phyloP scores from a whole-genome alignment of 1,140 invertebrate genomes.

The Prorops nasuta region DNA sequence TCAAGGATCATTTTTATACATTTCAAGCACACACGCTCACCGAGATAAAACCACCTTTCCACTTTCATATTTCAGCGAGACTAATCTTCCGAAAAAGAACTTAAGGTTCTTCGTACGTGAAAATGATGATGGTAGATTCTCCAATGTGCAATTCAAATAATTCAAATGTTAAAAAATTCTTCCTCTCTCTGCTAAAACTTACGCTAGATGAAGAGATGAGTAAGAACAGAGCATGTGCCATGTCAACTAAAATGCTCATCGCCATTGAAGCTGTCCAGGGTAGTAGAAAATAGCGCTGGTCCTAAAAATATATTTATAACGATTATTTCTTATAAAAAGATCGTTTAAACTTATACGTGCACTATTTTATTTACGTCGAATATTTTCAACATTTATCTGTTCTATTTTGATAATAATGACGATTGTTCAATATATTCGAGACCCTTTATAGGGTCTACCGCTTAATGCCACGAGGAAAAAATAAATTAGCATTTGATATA shows the following conservation, averaged over 20 bases:
- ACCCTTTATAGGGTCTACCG: background rate
- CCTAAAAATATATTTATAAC: slow-evolving; percentile 36
- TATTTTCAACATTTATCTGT: too few species aligned
- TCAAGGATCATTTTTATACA: too few species aligned
- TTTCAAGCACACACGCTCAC: too few species aligned
- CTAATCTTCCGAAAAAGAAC: too few species aligned
- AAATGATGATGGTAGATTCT: too few species aligned
- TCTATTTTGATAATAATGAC: background rate
- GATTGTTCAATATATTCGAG: too few species aligned
- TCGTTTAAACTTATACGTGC: background rate
- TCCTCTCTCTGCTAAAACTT: slow-evolving; percentile 17
- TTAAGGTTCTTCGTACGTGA: too few species aligned
- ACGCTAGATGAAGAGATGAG: slow-evolving; percentile 29
- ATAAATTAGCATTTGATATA: background rate
- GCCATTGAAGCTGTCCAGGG: slow-evolving; percentile 53
- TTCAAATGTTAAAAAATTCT: too few species aligned
- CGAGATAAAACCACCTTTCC: too few species aligned
- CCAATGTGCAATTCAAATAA: too few species aligned
- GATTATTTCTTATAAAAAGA: background rate
- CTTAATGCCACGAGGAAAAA: background rate
- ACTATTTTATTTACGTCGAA: background rate
- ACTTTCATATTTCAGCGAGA: too few species aligned
- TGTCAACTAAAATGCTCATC: slow-evolving; percentile 42
- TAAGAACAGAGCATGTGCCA: slow-evolving; percentile 48
- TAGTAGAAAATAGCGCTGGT: slow-evolving; percentile 48